These are phyloP conservation scores for Pangasius sanitwongsei DNA, from an alignment of 2,797 vertebrate species.

Conservation along the genomic window DNA sequence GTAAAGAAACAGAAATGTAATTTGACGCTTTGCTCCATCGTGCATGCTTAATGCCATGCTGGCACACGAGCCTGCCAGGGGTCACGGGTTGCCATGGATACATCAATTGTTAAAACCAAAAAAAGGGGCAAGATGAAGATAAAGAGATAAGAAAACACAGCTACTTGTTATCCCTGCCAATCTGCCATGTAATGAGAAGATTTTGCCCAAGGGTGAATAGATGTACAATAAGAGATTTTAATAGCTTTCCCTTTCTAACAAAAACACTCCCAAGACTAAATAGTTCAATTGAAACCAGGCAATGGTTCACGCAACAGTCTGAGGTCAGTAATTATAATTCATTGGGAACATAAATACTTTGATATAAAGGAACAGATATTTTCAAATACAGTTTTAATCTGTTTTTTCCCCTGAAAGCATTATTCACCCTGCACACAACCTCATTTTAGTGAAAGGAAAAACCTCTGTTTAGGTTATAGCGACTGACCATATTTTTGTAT, in stretches of 20 bases:
- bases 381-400: conserved; percentile 37
- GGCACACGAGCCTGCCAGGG: conserved; percentile 41
- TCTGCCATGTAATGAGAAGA: conserved; percentile 63
- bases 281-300: conserved; percentile 62
- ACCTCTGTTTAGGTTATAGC: not conserved
- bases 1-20: conserved; percentile 35
- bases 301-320: conserved; percentile 55
- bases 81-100: conserved; percentile 58
- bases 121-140: conserved; percentile 61
- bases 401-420: conserved; percentile 19
- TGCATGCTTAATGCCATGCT: conserved; percentile 49
- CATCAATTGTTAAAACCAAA: conserved; percentile 54
- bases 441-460: conserved; percentile 54
- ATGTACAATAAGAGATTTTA: conserved; percentile 65
- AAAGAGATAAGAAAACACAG: conserved; percentile 53
- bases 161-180: conserved; percentile 62
- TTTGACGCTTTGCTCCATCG: conserved; percentile 36
- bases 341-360: conserved; percentile 46
- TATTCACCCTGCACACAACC: conserved; percentile 33
- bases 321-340: conserved; percentile 62
- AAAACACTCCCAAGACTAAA: conserved; percentile 63
- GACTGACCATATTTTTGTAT: not conserved
- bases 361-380: conserved; percentile 41
- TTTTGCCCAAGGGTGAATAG: conserved; percentile 62
- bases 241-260: conserved; percentile 60